Percentiles rank a stretch among this genome's conserved stretches.
Conservation (phyloP, 2,113 vertebrate genomes). For the Brachyistius frenatus region DNA sequence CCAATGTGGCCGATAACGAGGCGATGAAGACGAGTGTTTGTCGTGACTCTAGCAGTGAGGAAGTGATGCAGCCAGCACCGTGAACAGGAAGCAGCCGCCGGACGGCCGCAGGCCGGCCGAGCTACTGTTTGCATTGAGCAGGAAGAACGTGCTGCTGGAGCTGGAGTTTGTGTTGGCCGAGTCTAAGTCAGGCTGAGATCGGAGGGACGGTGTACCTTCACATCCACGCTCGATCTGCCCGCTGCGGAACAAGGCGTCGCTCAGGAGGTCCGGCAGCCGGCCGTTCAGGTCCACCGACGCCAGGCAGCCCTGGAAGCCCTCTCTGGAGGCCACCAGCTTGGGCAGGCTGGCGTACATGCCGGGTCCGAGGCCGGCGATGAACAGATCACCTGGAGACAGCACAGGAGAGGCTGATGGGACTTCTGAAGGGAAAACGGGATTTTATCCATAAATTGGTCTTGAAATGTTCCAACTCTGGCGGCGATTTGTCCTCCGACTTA, state of each 20-base stretch:
- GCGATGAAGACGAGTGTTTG: not conserved
- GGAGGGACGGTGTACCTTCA: slow-evolving; percentile 91
- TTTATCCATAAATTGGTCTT: too few species aligned
- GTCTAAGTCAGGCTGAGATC: slow-evolving; percentile 66
- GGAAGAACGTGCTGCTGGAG: slow-evolving; percentile 79
- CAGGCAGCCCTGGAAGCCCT: slow-evolving; percentile 97
- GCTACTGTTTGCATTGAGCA: slow-evolving; percentile 83
- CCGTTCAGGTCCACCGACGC: slow-evolving; percentile 98
- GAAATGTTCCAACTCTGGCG: too few species aligned
- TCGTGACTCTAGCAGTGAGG: not conserved
- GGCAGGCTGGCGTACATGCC: slow-evolving; percentile 96
- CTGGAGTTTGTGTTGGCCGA: slow-evolving; percentile 68
- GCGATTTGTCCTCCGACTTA: too few species aligned
- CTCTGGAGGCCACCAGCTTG: slow-evolving; percentile 95
- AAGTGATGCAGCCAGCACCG: slow-evolving; percentile 62
- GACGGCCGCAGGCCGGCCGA: slow-evolving; percentile 60
- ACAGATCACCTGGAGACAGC: slow-evolving; percentile 90
- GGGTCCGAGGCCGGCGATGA: slow-evolving; percentile 95
- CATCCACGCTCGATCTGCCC: slow-evolving; percentile 99
- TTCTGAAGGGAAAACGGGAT: too few species aligned
- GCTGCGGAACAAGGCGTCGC: slow-evolving; percentile 93
- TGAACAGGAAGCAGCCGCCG: slow-evolving; percentile 65
- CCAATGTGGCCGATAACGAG: slow-evolving; percentile 80
- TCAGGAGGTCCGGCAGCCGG: slow-evolving; percentile 96
- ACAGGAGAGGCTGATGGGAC: not conserved